These are phyloP conservation scores for Zapornia atra DNA, from an alignment of 2,113 vertebrate species.

Conservation along the genomic window DNA sequence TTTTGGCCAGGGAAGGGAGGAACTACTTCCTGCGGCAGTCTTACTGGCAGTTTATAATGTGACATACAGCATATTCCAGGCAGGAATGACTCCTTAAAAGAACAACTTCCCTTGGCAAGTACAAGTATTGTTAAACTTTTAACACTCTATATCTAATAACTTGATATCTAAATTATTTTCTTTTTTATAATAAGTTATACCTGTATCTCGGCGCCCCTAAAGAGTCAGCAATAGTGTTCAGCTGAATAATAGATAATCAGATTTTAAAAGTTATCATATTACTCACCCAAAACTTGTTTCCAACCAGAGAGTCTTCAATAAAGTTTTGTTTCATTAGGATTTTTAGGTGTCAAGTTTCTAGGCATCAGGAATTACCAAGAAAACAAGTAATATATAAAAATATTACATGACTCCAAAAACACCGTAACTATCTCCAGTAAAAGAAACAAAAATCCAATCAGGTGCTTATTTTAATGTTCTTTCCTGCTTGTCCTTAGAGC, in stretches of 20 bases:
- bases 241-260: neutral
- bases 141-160: neutral
- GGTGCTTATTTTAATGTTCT: neutral
- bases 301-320: neutral
- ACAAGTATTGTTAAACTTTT: neutral
- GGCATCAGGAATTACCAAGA: neutral
- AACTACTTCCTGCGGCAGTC: neutral
- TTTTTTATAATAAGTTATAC: neutral
- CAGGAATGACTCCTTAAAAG: neutral
- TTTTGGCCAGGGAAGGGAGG: neutral
- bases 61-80: neutral
- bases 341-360: neutral
- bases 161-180: neutral
- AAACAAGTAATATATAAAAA: neutral
- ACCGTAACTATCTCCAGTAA: neutral
- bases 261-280: neutral
- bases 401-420: neutral
- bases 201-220: neutral
- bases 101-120: neutral
- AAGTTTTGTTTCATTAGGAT: neutral
- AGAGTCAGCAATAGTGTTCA: neutral
- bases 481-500: neutral
- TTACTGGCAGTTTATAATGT: neutral
- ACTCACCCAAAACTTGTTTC: neutral
- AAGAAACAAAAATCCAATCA: neutral